These are phyloP conservation scores for Dallia pectoralis DNA, from an alignment of 2,797 vertebrate genomes.

Conservation along the genomic window DNA sequence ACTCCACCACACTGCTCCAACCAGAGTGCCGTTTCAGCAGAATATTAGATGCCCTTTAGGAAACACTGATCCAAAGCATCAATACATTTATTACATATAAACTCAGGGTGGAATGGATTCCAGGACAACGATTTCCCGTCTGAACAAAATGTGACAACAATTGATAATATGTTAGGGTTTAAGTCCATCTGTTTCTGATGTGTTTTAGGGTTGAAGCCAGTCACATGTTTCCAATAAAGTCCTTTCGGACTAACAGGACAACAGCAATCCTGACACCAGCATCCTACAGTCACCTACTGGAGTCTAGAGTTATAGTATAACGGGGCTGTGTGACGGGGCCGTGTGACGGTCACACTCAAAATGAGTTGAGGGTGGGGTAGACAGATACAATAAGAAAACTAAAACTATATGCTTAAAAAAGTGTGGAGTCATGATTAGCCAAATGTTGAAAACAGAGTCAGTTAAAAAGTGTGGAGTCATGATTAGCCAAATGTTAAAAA, in stretches of 20 bases:
- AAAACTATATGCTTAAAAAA: slow-evolving; percentile 26
- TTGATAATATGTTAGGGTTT: background rate
- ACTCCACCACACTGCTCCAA: slow-evolving; percentile 47
- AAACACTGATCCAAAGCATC: background rate
- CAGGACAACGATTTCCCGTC: background rate
- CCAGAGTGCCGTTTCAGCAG: background rate
- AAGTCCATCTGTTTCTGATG: slow-evolving; percentile 4
- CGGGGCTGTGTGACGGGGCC: background rate
- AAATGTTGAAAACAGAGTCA: too few species aligned
- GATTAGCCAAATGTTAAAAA: too few species aligned
- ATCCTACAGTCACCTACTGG: background rate
- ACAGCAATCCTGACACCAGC: background rate
- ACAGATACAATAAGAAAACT: background rate
- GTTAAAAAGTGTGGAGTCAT: too few species aligned
- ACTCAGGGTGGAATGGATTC: background rate
- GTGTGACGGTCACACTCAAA: background rate
- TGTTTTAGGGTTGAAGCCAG: background rate
- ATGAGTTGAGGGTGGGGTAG: background rate
- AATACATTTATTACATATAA: background rate
- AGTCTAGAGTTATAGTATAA: too few species aligned
- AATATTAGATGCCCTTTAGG: background rate
- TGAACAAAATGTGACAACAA: background rate
- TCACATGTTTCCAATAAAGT: background rate
- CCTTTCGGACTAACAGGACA: background rate
- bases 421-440: too few species aligned